These are phyloP conservation scores for Latrodectus geometricus DNA, from an alignment of 1,140 invertebrate genomes.

Conservation along the genomic window DNA sequence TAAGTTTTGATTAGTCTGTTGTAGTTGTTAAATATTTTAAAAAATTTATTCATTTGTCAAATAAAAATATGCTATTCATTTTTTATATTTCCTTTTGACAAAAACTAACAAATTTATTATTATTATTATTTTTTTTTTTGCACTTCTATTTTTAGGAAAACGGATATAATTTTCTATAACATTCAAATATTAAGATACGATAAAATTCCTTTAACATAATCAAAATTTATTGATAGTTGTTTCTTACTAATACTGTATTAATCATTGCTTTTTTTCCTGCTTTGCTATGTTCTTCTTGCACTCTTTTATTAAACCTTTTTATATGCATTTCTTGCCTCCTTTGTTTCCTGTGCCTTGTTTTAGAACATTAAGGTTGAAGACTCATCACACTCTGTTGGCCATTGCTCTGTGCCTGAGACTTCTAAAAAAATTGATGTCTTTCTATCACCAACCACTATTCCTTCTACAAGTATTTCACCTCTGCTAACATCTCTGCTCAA, in stretches of 20 bases:
- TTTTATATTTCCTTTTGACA: no score
- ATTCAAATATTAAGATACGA: no score
- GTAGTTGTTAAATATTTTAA: no score
- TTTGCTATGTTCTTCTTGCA: not conserved
- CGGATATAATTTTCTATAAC: no score
- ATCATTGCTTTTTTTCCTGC: not conserved
- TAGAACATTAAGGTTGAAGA: conserved; percentile 48
- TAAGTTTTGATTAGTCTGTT: no score
- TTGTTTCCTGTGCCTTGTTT: conserved; percentile 15
- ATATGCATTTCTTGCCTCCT: not conserved
- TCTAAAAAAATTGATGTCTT: conserved; percentile 47
- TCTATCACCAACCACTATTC: conserved; percentile 36
- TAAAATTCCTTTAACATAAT: no score
- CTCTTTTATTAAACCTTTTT: not conserved
- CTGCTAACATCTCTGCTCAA: conserved; percentile 52
- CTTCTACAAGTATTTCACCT: conserved; percentile 33
- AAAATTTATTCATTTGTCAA: no score
- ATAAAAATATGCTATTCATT: no score
- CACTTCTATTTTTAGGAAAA: no score
- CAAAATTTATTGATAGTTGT: conserved; percentile 47
- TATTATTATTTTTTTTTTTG: no score
- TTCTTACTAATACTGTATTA: conserved; percentile 64
- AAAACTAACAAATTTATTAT: no score
- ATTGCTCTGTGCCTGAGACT: conserved; percentile 1
- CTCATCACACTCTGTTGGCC: conserved; percentile 7